Percentiles rank a stretch among this genome's conserved stretches.
Conservation (phyloP, 1,140 invertebrate genomes). For the Zeugodacus cucurbitae region DNA sequence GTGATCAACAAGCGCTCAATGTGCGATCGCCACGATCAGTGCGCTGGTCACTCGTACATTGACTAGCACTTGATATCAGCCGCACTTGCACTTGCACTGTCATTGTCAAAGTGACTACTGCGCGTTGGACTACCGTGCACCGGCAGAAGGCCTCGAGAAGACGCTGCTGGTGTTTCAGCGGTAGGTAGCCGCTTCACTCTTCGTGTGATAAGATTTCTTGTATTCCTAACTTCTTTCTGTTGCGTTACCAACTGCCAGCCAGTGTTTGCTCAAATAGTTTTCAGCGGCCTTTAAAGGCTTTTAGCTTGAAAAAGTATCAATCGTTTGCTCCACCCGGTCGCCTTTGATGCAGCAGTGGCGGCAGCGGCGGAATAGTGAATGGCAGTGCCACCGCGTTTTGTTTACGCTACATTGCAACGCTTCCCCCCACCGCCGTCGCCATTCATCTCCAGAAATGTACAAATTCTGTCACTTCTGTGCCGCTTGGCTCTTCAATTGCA, state of each 20-base stretch:
- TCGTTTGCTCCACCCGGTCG: slow-evolving; percentile 10
- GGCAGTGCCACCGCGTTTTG: slow-evolving; percentile 24
- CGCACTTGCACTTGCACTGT: not conserved
- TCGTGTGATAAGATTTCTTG: not conserved
- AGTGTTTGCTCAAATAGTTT: slow-evolving; percentile 23
- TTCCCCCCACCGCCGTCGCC: not conserved
- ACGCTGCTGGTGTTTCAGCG: not conserved
- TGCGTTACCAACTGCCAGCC: not conserved
- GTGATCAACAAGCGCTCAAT: not conserved
- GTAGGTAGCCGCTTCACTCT: not conserved
- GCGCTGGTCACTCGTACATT: not conserved
- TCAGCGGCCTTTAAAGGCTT: not conserved
- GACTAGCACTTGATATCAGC: not conserved
- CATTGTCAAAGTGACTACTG: not conserved
- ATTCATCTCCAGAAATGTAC: too few species aligned
- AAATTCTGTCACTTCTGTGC: slow-evolving; percentile 2
- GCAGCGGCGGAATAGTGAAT: not conserved
- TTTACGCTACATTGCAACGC: not conserved
- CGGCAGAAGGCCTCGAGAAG: not conserved
- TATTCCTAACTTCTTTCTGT: not conserved
- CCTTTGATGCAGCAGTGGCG: not conserved
- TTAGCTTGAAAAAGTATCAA: not conserved
- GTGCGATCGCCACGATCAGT: not conserved
- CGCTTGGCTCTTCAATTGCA: not conserved
- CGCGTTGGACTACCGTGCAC: not conserved